phyloP scores from a whole-genome alignment of 1,140 invertebrate species.

The Pogonognathellus flavescens region DNA sequence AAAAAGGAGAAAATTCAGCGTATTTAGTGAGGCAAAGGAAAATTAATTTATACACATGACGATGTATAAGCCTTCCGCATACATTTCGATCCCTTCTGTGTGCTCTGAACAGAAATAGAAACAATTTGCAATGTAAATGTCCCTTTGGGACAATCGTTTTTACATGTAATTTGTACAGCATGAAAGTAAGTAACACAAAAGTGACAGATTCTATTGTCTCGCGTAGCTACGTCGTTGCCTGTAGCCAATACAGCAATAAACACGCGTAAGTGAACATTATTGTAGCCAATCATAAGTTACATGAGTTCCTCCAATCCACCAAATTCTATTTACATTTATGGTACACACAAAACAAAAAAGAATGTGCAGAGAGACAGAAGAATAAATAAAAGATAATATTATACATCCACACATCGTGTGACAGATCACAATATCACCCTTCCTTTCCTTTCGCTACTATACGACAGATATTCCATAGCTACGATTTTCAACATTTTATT shows the following conservation, averaged over 20 bases:
- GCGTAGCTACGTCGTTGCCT: neutral
- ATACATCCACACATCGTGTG: neutral
- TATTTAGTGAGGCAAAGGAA: no score
- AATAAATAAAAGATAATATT: neutral
- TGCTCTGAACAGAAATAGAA: neutral
- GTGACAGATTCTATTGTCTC: slow-evolving; percentile 18
- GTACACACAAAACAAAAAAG: neutral
- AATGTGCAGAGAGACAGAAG: neutral
- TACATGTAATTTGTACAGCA: neutral
- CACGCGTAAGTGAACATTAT: slow-evolving; percentile 13
- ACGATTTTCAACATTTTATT: neutral
- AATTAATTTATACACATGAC: no score
- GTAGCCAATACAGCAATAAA: neutral
- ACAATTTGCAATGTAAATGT: slow-evolving; percentile 45
- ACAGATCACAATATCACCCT: slow-evolving; percentile 22
- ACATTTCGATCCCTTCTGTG: no score
- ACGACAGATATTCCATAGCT: neutral
- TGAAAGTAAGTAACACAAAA: slow-evolving; percentile 9
- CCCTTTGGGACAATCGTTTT: neutral
- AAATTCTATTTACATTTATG: slow-evolving; percentile 21
- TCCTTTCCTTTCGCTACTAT: slow-evolving; percentile 22
- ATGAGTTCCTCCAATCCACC: neutral
- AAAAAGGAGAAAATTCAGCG: no score
- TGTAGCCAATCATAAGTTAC: slow-evolving; percentile 42
- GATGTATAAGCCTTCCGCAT: no score